Conservation (phyloP, 1,140 invertebrate species). For the Carcinoscorpius rotundicauda region DNA sequence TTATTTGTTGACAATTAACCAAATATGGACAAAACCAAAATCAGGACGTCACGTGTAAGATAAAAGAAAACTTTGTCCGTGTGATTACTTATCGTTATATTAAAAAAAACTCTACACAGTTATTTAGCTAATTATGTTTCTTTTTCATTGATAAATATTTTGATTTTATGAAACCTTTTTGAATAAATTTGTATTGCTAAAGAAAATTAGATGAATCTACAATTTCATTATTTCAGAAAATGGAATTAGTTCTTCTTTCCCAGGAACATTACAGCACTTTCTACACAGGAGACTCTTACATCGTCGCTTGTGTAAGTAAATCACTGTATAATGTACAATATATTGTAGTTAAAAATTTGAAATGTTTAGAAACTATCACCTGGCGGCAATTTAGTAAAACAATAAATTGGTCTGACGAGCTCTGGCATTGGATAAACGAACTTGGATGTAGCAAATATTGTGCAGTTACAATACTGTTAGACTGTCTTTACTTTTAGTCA, state of each 20-base stretch:
- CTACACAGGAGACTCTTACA: conserved; percentile 71
- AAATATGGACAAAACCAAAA: too few relatives aligned
- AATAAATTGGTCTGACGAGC: too few relatives aligned
- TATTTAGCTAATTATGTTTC: neutral
- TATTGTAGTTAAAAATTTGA: neutral
- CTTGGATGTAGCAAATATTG: too few relatives aligned
- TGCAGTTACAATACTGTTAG: too few relatives aligned
- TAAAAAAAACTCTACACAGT: neutral
- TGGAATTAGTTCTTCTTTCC: conserved; percentile 58
- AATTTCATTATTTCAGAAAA: conserved; percentile 43
- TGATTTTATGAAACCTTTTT: neutral
- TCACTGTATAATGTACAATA: neutral
- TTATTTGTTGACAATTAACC: too few relatives aligned
- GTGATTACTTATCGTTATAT: neutral
- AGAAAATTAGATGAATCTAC: neutral
- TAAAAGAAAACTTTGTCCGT: neutral
- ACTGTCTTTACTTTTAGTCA: too few relatives aligned
- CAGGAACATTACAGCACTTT: conserved; percentile 69
- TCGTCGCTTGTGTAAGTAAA: conserved; percentile 61
- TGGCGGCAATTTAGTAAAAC: neutral
- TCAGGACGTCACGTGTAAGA: neutral
- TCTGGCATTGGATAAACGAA: too few relatives aligned
- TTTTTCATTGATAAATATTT: neutral
- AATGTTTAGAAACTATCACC: conserved; percentile 4
- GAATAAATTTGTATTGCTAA: neutral